Conservation (phyloP, 2,888 invertebrate genomes). For the Melanargia galathea region DNA sequence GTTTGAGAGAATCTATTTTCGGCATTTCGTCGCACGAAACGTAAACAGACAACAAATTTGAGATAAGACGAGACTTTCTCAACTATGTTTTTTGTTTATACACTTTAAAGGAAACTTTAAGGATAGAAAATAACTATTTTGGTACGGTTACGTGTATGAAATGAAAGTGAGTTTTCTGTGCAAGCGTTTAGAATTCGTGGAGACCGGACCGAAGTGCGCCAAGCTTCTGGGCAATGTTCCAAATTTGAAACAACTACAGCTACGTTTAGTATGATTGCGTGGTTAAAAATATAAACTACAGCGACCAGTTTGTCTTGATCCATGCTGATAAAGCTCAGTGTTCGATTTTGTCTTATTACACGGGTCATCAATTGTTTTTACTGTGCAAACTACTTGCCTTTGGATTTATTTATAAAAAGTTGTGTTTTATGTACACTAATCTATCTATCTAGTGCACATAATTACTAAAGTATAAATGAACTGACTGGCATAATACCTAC, state of each 20-base stretch:
- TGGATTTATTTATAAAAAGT: background rate
- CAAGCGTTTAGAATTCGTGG: constrained; percentile 56
- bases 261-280: constrained; percentile 53
- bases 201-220: constrained; percentile 63
- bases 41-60: constrained; percentile 59
- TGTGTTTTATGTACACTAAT: background rate
- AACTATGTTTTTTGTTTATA: background rate
- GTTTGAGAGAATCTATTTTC: constrained; percentile 79
- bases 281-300: constrained; percentile 43
- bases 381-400: constrained; percentile 4
- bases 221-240: constrained; percentile 73
- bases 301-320: constrained; percentile 30
- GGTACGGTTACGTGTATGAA: constrained; percentile 10
- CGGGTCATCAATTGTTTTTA: background rate
- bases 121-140: background rate
- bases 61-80: constrained; percentile 31
- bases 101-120: constrained; percentile 18
- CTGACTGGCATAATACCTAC: too few relatives aligned
- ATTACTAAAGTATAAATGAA: too few relatives aligned
- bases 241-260: constrained; percentile 72
- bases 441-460: constrained; percentile 2
- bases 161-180: constrained; percentile 50
- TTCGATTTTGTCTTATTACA: background rate
- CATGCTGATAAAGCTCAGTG: constrained; percentile 20
- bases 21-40: constrained; percentile 52